phyloP scores from a whole-genome alignment of 2,797 vertebrate genomes.

The Moxostoma hubbsi region DNA sequence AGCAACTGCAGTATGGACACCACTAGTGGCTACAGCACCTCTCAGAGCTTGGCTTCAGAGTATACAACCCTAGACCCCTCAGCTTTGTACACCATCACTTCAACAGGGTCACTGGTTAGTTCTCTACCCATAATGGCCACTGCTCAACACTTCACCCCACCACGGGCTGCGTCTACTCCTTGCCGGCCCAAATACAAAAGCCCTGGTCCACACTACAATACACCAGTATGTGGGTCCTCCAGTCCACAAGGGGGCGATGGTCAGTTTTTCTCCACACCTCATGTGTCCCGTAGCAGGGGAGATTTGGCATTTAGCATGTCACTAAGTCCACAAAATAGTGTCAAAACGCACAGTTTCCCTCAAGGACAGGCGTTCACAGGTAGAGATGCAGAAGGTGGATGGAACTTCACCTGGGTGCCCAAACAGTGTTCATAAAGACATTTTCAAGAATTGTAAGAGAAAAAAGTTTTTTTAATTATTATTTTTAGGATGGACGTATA shows the following conservation, averaged over 20 bases:
- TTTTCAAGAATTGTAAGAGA: not conserved
- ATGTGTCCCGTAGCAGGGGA: conserved; percentile 53
- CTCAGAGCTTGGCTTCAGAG: conserved; percentile 40
- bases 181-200: conserved; percentile 1
- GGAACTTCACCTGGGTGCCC: conserved; percentile 97
- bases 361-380: conserved; percentile 94
- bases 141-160: conserved; percentile 48
- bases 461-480: not conserved
- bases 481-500: not conserved
- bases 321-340: conserved; percentile 85
- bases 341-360: conserved; percentile 92
- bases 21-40: conserved; percentile 44
- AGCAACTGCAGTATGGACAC: conserved; percentile 27
- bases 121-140: conserved; percentile 25
- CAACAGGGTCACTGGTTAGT: conserved; percentile 43
- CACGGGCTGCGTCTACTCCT: conserved; percentile 51
- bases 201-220: not conserved
- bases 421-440: conserved; percentile 69
- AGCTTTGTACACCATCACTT: conserved; percentile 46
- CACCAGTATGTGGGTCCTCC: conserved; percentile 18
- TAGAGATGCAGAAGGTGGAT: conserved; percentile 83
- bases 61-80: conserved; percentile 47
- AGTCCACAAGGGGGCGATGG: conserved; percentile 23
- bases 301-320: conserved; percentile 91
- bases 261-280: conserved; percentile 37